Evolutionary conservation across 2,113 vertebrate species (phyloP).

Genomic region (Crotalus horridus): DNA sequence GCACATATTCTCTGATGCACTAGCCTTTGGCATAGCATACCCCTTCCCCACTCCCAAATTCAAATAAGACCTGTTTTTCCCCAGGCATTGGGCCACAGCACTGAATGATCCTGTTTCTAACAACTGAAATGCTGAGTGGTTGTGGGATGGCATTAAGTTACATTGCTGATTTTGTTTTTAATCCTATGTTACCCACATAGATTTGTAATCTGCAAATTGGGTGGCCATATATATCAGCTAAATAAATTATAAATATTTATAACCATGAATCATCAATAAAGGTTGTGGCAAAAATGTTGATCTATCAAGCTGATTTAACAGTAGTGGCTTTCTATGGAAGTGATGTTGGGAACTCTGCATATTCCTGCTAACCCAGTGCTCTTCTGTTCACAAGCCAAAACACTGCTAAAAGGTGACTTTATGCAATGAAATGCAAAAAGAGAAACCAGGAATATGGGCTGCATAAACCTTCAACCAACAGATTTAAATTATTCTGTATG

Average conservation of each 20-base stretch:
- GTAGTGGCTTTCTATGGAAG: not conserved
- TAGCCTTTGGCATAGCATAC: not conserved
- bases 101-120: not conserved
- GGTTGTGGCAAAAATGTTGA: not conserved
- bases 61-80: not conserved
- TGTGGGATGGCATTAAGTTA: not conserved
- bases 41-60: not conserved
- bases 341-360: not conserved
- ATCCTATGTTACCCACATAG: not conserved
- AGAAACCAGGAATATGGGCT: slow-evolving; percentile 53
- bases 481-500: slow-evolving; percentile 34
- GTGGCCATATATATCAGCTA: not conserved
- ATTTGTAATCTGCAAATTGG: not conserved
- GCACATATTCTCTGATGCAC: not conserved
- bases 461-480: slow-evolving; percentile 31
- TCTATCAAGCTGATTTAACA: not conserved
- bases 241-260: not conserved
- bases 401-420: slow-evolving; percentile 34
- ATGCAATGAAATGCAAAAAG: slow-evolving; percentile 48
- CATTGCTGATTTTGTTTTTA: not conserved
- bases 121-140: not conserved
- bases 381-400: not conserved
- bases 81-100: not conserved
- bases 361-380: not conserved
- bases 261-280: not conserved